Base-by-base conservation (phyloP, 2,888 invertebrate genomes). In the Drosophila macrospina region DNA sequence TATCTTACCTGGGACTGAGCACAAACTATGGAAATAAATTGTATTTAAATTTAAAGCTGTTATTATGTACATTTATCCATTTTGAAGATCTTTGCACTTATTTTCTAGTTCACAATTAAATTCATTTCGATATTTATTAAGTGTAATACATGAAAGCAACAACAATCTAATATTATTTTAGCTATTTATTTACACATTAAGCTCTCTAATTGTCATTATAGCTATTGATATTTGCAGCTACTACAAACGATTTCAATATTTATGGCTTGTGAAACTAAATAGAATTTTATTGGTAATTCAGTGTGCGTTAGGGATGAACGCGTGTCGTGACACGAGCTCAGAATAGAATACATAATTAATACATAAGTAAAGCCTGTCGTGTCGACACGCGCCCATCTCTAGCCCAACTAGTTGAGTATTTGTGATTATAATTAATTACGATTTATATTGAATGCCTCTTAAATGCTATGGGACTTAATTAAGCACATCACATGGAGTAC, bases 401-500 rank as follows among this genome's bases (percentile, higher is more conserved):
- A 16, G 16, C 15, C 41, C 59, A 8, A 47, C 5, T 26, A 16
- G 42, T 30, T 16, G 24, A 41, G 52, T 15, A 48, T 32, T 50
- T 6, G 30, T 34, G 15, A 59, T 30, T 54, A 45, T 44, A 30
- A 30, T 15, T 60, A 78, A 57, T 68, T 54, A 44, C 15, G 34
- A 47, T 32, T 48, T 56, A 57, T 52, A 57, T 50, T 41, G 54
- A 72, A 56, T 57, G 56, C 56, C 16, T 28, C 60, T 72, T 76
- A 68, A 45, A 60, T 55, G 50, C 52, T 60, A 52, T 54, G 55
- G 41, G 47, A 67, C 66, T 62, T 77, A 77, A 57, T 66, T 75
- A 66, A 75, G 54, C 83, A 75, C 75, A 82, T 80, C 78, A 86
- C 73, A 70, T 69, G 52, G 45, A 64, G 54, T 52, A 64, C 47